Evolutionary conservation across 2,113 vertebrate genomes (phyloP), one percentile per base, ranked within the genome.

Genomic region (Pluvialis apricaria): DNA sequence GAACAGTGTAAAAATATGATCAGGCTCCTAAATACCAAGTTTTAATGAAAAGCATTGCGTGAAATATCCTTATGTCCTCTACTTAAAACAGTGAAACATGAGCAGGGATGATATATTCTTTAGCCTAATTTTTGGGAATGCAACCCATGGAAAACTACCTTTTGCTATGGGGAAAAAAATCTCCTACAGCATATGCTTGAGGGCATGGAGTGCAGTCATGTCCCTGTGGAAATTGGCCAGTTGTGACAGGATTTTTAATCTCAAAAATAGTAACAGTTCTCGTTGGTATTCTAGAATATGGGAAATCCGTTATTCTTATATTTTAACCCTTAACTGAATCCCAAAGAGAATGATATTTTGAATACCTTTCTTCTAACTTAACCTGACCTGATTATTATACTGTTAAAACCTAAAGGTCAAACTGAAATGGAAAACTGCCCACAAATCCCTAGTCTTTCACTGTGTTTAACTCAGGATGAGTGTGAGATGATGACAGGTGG

Each of bases 401-500:
- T 91, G 34, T 69, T 85, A 32, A 94, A 95, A 87, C 34, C 81
- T 69, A 38, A 79, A 95, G 90, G 93, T 91, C 61, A 90, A 87
- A 69, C 78, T 38, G 47, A 94, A 96, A 91, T 85, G 84, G 78
- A 85, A 92, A 85, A 84, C 70, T 82, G 47, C 57, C 38, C 16
- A 40, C 70, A 85, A 76, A 95, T 96, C 91, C 73, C 36, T 65
- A 44, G 87, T 93, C 87, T 96, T 96, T 82, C 78, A 52, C 66
- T 69, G 87, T 85, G 54, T 95, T 94, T 87, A 96, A 87, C 84
- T 90, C 16, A 11, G 89, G 91, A 65, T 93, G 86, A 92, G 45
- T 8, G 8, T 72, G 70, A 91, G 90, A 82, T 94, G 86, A 90
- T 96, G 96, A 94, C 93, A 96, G 95, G 95, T 97, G 93, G 77